A percentile compares a stretch with the other conserved stretches of the same genome.
These are phyloP conservation scores for Cataglyphis altisquamis DNA, from an alignment of 2,888 invertebrate species.

Conservation along the genomic window DNA sequence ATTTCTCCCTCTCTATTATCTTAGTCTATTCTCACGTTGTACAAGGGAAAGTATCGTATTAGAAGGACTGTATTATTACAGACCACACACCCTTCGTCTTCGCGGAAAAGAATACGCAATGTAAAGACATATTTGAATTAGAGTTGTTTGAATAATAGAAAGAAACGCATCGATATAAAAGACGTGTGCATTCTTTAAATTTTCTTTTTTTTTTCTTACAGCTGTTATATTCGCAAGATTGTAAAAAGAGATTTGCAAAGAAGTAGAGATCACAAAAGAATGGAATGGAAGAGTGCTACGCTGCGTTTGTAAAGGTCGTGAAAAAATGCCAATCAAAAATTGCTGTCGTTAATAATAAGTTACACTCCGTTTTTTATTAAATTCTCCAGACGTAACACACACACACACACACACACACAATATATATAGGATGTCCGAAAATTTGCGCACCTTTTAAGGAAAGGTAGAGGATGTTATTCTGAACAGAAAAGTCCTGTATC, in stretches of 20 bases:
- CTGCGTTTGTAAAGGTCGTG: neutral
- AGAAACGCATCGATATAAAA: neutral
- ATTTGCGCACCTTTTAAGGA: no score
- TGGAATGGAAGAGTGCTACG: neutral
- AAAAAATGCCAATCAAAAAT: neutral
- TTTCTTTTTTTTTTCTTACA: neutral
- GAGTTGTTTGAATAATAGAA: neutral
- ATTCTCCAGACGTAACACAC: neutral
- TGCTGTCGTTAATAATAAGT: neutral
- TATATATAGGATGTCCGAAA: no score
- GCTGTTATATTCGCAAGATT: conserved; percentile 19
- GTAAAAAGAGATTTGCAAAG: neutral
- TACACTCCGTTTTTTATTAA: neutral
- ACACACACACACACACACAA: no score
- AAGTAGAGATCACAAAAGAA: neutral
- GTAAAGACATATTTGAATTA: conserved; percentile 22
- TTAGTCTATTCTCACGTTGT: conserved; percentile 19
- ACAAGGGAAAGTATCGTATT: neutral
- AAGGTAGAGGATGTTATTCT: no score
- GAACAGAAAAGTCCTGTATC: no score
- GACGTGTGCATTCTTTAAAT: neutral
- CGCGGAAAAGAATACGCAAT: neutral
- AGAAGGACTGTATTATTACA: conserved; percentile 20
- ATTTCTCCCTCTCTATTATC: conserved; percentile 19
- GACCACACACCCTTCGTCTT: neutral